Evolutionary conservation across 2,113 vertebrate species (phyloP), one percentile per base, ranked within the genome.

Genomic region (Xiphophorus hellerii): DNA sequence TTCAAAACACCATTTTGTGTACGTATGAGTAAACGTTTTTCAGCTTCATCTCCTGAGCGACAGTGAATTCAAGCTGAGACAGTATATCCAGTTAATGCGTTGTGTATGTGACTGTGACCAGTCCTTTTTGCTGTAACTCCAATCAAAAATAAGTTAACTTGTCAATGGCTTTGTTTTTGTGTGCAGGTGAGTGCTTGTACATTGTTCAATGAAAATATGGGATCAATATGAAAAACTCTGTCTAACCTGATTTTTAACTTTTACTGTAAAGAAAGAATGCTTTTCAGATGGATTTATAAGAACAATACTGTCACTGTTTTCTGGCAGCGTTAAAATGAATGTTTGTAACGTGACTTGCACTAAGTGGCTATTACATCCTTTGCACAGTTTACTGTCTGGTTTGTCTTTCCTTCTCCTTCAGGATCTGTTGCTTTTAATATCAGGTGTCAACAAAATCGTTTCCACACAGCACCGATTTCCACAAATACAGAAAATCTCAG

Each of bases 291-390:
- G 69, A 87, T 66, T 73, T 82, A 76, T 77, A 35, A 80, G 77
- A 58, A 87, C 64, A 68, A 65, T 76, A 74, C 77, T 80, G 82
- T 84, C 83, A 84, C 87, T 75, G 76, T 84, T 91, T 81, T 37
- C 84, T 81, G 83, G 84, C 87, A 87, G 90, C 80, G 13, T 25
- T 88, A 77, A 86, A 74, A 87, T 88, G 82, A 88, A 88, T 90
- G 85, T 90, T 73, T 92, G 87, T 84, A 82, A 83, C 71, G 89
- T 89, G 82, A 85, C 88, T 89, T 87, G 86, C 87, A 91, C 89
- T 87, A 85, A 76, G 82, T 89, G 82, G 48, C 74, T 71, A 88
- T 88, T 88, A 88, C 86, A 89, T 77, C 68, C 51, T 71, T 76
- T 80, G 78, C 86, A 84, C 74, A 66, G 69, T 81, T 84, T 84